Conservation (phyloP, 2,888 invertebrate species). For the Caenorhabditis angaria region DNA sequence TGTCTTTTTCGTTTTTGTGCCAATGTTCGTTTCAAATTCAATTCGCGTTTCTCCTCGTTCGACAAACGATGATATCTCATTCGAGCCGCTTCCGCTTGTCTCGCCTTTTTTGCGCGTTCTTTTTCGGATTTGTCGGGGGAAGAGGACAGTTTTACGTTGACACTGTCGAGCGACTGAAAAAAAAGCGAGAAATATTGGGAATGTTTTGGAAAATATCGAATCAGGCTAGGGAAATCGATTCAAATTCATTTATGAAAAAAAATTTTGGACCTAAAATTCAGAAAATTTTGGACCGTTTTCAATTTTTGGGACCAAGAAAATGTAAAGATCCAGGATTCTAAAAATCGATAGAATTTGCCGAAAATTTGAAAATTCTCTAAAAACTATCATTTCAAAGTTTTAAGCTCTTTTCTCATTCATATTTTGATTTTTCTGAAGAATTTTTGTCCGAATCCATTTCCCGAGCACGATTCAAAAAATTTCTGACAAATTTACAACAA, state of each 20-base stretch:
- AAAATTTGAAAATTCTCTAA: no score
- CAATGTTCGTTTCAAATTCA: conserved; percentile 69
- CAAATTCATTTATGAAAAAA: conserved; percentile 1
- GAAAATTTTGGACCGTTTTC: no score
- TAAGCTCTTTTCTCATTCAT: no score
- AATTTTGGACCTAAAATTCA: no score
- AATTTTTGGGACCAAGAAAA: no score
- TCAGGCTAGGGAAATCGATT: background rate
- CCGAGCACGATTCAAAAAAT: no score
- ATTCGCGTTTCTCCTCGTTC: conserved; percentile 66
- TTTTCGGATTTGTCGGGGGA: conserved; percentile 61
- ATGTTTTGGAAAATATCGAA: conserved; percentile 2
- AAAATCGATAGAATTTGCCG: no score
- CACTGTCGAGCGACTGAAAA: no score
- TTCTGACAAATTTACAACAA: conserved; percentile 1
- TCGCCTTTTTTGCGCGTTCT: conserved; percentile 64
- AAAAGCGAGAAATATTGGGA: background rate
- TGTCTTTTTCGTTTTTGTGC: conserved; percentile 71
- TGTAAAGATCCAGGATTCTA: no score
- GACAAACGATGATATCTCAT: conserved; percentile 67
- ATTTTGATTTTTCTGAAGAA: no score
- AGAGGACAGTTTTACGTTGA: conserved; percentile 19
- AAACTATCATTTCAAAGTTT: no score
- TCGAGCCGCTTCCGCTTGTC: conserved; percentile 71
- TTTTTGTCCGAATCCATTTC: no score